Evolutionary conservation across 2,888 invertebrate species (phyloP).

Genomic region (Hedya salicella): DNA sequence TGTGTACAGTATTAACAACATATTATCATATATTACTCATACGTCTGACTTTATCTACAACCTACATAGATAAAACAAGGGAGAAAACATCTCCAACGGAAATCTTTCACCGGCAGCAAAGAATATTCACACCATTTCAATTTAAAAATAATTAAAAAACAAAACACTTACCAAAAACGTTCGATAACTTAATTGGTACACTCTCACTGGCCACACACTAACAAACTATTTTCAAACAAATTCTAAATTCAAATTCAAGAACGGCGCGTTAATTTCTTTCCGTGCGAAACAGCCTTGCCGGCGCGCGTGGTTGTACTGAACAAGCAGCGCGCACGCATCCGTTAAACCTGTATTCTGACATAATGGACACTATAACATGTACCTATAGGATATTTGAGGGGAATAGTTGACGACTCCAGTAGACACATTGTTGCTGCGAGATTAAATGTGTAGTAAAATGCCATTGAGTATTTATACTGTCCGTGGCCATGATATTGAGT

Average conservation of each 20-base stretch:
- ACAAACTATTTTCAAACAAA: constrained; percentile 16
- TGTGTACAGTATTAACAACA: too few relatives aligned
- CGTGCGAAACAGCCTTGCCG: constrained; percentile 16
- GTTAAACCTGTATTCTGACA: constrained; percentile 41
- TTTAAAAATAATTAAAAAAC: constrained; percentile 17
- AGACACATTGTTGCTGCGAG: constrained; percentile 4
- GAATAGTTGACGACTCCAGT: constrained; percentile 3
- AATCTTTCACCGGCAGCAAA: constrained; percentile 8
- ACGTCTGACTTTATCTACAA: constrained; percentile 24
- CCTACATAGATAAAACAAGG: constrained; percentile 29
- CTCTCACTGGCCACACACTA: constrained; percentile 27
- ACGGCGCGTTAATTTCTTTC: constrained; percentile 27
- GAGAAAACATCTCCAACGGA: constrained; percentile 5
- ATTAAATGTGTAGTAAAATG: too few relatives aligned
- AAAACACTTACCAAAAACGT: constrained; percentile 25
- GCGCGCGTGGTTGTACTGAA: constrained; percentile 38
- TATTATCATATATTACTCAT: not conserved
- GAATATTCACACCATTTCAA: not conserved
- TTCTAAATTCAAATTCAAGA: constrained; percentile 6
- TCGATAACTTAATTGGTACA: not conserved
- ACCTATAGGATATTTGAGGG: constrained; percentile 21
- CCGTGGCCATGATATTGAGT: too few relatives aligned
- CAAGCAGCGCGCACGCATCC: constrained; percentile 24
- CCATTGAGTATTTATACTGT: too few relatives aligned
- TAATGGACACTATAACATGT: constrained; percentile 5